Evolutionary conservation across 35 echinoderm and acorn worm genomes (phyloP).

Genomic region (Amphiura filiformis): DNA sequence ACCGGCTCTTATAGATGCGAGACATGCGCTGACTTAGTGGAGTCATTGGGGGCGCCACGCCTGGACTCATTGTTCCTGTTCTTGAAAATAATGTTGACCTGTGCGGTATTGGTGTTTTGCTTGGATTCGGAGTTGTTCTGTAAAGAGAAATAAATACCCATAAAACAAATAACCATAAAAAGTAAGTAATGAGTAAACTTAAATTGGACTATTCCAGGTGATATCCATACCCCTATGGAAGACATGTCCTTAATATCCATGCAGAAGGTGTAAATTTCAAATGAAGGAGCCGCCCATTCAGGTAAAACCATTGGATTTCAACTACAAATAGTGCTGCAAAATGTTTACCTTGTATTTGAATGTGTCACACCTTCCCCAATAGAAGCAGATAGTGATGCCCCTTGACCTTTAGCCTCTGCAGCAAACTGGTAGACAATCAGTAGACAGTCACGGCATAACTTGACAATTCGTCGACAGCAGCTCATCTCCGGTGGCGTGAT

Average conservation of each 20-base stretch:
- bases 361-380: conserved; percentile 24
- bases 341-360: not conserved
- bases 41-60: conserved; percentile 46
- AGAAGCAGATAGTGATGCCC: conserved; percentile 13
- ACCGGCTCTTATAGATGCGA: conserved; percentile 50
- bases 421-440: conserved; percentile 99
- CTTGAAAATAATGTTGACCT: conserved; percentile 3
- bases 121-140: conserved; percentile 15
- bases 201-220: not conserved
- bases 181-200: not conserved
- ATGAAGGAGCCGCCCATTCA: not conserved
- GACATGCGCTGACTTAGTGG: conserved; percentile 81
- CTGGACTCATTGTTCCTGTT: conserved; percentile 32
- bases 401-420: conserved; percentile 72
- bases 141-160: not conserved
- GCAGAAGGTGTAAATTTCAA: not conserved
- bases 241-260: not conserved
- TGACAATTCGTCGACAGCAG: conserved; percentile 75
- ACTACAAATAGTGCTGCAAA: not conserved
- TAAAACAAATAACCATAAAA: not conserved
- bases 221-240: not conserved
- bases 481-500: conserved; percentile 67
- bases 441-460: conserved; percentile 86
- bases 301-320: not conserved
- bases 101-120: not conserved